Evolutionary conservation across 1,140 invertebrate genomes (phyloP).

Genomic region (Conopomorpha cramerella): DNA sequence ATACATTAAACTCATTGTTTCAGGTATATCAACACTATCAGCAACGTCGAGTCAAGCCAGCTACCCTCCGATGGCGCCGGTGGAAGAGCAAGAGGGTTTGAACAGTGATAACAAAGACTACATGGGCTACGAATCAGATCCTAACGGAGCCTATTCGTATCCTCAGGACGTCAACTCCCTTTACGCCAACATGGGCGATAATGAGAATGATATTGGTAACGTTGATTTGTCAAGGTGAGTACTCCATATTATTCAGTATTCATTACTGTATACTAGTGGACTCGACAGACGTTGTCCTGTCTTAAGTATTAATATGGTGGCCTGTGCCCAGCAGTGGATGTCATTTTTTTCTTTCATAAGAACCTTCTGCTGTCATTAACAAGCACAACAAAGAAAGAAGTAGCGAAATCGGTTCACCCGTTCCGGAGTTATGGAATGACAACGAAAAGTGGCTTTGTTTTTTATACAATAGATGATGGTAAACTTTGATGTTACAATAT

Average conservation of each 20-base stretch:
- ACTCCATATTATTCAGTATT: no score
- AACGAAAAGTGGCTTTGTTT: slow-evolving; percentile 38
- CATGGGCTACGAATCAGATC: slow-evolving; percentile 56
- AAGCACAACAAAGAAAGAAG: no score
- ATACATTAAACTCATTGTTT: no score
- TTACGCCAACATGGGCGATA: slow-evolving; percentile 2
- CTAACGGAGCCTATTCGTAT: slow-evolving; percentile 37
- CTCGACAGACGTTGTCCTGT: no score
- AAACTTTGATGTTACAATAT: no score
- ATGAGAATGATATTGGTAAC: background rate
- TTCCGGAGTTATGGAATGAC: no score
- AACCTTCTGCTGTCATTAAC: no score
- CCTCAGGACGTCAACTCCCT: slow-evolving; percentile 31
- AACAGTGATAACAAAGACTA: slow-evolving; percentile 33
- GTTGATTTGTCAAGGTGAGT: slow-evolving; percentile 1
- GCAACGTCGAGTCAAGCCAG: slow-evolving; percentile 47
- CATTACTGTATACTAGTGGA: no score
- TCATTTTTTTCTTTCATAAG: no score
- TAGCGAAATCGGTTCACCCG: no score
- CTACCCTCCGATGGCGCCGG: slow-evolving; percentile 41
- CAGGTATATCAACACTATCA: slow-evolving; percentile 51
- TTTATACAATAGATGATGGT: slow-evolving; percentile 48
- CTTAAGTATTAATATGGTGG: no score
- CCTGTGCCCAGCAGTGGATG: no score
- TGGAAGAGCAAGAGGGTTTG: slow-evolving; percentile 34